Base-by-base conservation (phyloP, 2,113 vertebrate genomes). In the Ptilonorhynchus violaceus region DNA sequence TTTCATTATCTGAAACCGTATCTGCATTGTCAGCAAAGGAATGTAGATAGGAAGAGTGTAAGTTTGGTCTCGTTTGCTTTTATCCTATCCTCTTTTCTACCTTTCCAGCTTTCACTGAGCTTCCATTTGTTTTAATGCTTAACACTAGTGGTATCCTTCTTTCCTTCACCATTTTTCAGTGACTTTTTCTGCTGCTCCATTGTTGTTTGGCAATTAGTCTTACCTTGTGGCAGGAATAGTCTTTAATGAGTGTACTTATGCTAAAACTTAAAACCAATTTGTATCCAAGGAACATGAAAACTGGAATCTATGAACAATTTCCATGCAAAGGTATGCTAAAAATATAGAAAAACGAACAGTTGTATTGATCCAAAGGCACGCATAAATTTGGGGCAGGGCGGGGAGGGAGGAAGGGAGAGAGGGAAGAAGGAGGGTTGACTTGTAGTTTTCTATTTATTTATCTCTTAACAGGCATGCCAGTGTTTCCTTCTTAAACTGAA, bases 11-110 rank as follows among this genome's bases (percentile, higher is more conserved):
- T 83, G 31, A 92, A 91, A 95, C 72, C 0, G 0, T 4, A 75
- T 25, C 41, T 64, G 41, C 41, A 83, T n/a, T 64, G 44, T 44
- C 41, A 85, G 27, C 35, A 89, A 58, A 84, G 6, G 17, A 64
- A 76, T 6, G 15, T 1, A 73, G 9, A 47, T 6, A 88, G 1
- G 10, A 88, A 86, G 16, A 62, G 8, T 0, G 0, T 9, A 79
- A 90, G 6, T 33, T 55, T 15, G 33, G 13, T 21, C 7, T 42
- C 55, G 69, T 74, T 62, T 75, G 27, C 47, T 67, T 92, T 79
- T 84, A 62, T 47, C 14, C 4, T 55, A 15, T 37, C 2, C 11
- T 69, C 17, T 73, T 85, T 85, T 91, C n/a, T 28, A 81, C 6
- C 22, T 49, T 47, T 78, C 23, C 55, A 76, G 49, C 28, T 87